Conservation (phyloP, 2,888 invertebrate species). For the Pseudolycoriella hygida region DNA sequence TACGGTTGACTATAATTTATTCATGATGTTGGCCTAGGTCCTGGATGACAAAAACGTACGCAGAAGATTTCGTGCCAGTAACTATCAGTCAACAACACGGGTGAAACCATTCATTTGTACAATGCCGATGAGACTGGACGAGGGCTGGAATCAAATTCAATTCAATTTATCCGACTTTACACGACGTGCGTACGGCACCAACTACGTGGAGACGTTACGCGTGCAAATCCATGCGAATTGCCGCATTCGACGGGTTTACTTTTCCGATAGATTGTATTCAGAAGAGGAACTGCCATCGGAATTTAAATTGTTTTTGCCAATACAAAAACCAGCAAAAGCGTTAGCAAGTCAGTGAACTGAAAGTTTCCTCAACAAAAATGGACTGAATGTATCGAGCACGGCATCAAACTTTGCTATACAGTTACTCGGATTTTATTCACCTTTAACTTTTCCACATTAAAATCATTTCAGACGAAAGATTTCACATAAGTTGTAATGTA, state of each 20-base stretch:
- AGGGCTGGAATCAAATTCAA: conserved; percentile 92
- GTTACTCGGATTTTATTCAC: no score
- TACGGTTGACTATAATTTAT: no score
- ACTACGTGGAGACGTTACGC: conserved; percentile 78
- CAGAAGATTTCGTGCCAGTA: conserved; percentile 75
- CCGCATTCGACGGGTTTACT: conserved; percentile 73
- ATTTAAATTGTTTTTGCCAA: conserved; percentile 87
- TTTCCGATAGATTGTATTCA: conserved; percentile 80
- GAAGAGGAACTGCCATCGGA: conserved; percentile 92
- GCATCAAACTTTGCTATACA: no score
- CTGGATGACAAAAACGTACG: conserved; percentile 89
- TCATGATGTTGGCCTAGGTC: conserved; percentile 38
- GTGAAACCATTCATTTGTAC: conserved; percentile 96
- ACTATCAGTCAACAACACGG: conserved; percentile 86
- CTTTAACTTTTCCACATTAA: no score
- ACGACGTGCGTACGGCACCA: conserved; percentile 85
- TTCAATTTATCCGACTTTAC: conserved; percentile 92
- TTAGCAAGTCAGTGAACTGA: conserved; percentile 11
- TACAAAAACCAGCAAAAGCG: conserved; percentile 43
- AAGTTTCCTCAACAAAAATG: no score
- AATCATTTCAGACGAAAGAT: no score
- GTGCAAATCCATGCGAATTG: conserved; percentile 95
- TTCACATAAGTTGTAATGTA: no score
- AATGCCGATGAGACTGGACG: conserved; percentile 88
- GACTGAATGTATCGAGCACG: no score